Evolutionary conservation across 1,140 invertebrate species (phyloP).

Genomic region (Drosophila ananassae): DNA sequence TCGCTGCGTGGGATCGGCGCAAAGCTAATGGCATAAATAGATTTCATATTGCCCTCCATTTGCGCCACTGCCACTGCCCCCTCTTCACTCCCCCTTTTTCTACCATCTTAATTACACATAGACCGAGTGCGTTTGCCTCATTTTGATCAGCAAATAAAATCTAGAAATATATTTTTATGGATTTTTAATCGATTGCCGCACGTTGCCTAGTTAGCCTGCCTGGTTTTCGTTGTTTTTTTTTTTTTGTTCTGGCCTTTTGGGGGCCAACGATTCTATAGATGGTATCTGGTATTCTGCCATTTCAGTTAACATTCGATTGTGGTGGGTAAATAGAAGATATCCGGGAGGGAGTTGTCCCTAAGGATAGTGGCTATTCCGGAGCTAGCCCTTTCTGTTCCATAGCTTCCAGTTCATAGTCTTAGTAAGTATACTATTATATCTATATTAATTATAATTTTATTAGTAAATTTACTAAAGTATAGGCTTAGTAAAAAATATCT

Average conservation of each 20-base stretch:
- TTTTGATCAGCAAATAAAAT: constrained; percentile 79
- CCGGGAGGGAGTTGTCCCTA: not conserved
- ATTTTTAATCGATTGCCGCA: constrained; percentile 81
- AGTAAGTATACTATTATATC: not conserved
- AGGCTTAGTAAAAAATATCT: too few species aligned
- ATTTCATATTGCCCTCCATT: constrained; percentile 71
- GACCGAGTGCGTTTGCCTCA: constrained; percentile 26
- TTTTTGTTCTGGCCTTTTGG: constrained; percentile 27
- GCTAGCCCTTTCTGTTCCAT: too few species aligned
- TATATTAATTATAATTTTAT: too few species aligned
- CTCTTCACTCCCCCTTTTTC: not conserved
- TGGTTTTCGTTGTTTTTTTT: constrained; percentile 1
- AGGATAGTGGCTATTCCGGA: too few species aligned
- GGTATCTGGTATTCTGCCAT: constrained; percentile 27
- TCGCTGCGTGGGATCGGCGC: constrained; percentile 67
- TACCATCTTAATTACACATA: constrained; percentile 73
- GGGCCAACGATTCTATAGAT: constrained; percentile 42
- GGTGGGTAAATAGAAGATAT: constrained; percentile 45
- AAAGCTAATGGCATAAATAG: constrained; percentile 82
- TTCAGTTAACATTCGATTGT: constrained; percentile 57
- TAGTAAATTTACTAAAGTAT: too few species aligned
- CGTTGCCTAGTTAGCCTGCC: constrained; percentile 26
- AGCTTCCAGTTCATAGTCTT: not conserved
- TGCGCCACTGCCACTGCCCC: constrained; percentile 8
- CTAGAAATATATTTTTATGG: constrained; percentile 83